Percentiles rank a stretch among this genome's conserved stretches.
phyloP scores from a whole-genome alignment of 2,113 vertebrate genomes.

The Chunga burmeisteri region DNA sequence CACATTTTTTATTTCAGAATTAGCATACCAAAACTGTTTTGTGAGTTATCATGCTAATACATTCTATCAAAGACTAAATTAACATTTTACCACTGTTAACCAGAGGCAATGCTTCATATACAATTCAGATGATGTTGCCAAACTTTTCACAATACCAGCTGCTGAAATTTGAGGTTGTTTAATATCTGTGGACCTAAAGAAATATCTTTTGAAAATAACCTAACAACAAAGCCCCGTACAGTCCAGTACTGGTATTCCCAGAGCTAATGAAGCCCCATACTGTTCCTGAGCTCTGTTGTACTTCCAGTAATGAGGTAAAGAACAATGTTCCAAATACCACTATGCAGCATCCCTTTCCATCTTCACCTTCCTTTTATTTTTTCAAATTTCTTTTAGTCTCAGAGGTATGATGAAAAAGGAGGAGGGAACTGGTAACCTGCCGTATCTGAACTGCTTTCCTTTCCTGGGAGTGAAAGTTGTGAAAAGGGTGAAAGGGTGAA shows the following conservation, averaged over 20 bases:
- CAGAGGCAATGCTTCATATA: constrained; percentile 35
- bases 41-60: constrained; percentile 69
- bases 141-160: constrained; percentile 47
- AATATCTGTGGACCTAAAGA: not conserved
- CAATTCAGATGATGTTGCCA: constrained; percentile 48
- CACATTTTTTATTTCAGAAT: constrained; percentile 58
- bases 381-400: not conserved
- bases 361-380: not conserved
- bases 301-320: not conserved
- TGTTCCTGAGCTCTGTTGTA: not conserved
- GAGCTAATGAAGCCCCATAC: not conserved
- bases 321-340: not conserved
- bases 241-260: not conserved
- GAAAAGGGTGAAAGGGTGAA: no score
- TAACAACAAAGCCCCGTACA: not conserved
- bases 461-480: not conserved
- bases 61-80: constrained; percentile 70
- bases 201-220: not conserved
- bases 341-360: not conserved
- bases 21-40: constrained; percentile 64
- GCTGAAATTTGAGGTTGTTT: constrained; percentile 44
- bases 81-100: constrained; percentile 70
- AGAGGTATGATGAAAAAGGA: not conserved
- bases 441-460: not conserved
- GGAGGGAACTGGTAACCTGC: not conserved